Evolutionary conservation across 2,797 vertebrate species (phyloP).

Genomic region (Adelosebastes latens): DNA sequence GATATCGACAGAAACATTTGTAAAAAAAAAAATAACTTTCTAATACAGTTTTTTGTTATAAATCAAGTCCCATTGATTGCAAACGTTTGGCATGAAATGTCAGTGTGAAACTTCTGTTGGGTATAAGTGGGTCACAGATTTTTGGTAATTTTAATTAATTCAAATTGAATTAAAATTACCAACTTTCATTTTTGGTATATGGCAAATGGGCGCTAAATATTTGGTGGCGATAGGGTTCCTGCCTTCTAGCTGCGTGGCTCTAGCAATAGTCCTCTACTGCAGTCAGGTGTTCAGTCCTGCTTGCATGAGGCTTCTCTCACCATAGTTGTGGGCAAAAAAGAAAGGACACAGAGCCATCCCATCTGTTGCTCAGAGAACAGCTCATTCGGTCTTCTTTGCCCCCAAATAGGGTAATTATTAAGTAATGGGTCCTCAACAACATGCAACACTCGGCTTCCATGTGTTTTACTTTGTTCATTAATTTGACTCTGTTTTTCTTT

Average conservation of each 20-base stretch:
- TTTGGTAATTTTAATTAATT: background rate
- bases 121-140: slow-evolving; percentile 29
- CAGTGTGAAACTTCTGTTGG: slow-evolving; percentile 36
- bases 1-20: slow-evolving; percentile 30
- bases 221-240: slow-evolving; percentile 21
- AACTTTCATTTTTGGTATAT: slow-evolving; percentile 8
- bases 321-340: slow-evolving; percentile 19
- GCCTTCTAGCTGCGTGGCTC: slow-evolving; percentile 44
- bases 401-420: slow-evolving; percentile 15
- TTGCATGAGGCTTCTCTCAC: slow-evolving; percentile 48
- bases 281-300: slow-evolving; percentile 53
- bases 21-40: slow-evolving; percentile 6
- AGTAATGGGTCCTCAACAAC: slow-evolving; percentile 44
- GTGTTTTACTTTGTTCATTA: slow-evolving; percentile 63
- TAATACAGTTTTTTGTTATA: slow-evolving; percentile 28
- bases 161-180: background rate
- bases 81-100: slow-evolving; percentile 46
- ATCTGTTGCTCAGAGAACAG: slow-evolving; percentile 35
- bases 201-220: slow-evolving; percentile 26
- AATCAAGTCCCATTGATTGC: slow-evolving; percentile 32
- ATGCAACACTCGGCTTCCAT: slow-evolving; percentile 71
- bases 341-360: slow-evolving; percentile 28
- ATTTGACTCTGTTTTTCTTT: slow-evolving; percentile 61
- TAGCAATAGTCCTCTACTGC: slow-evolving; percentile 51
- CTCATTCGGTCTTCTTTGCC: slow-evolving; percentile 14